Percentiles rank a stretch among this genome's conserved stretches.
phyloP scores from a whole-genome alignment of 2,113 vertebrate species.

The Eublepharis macularius region DNA sequence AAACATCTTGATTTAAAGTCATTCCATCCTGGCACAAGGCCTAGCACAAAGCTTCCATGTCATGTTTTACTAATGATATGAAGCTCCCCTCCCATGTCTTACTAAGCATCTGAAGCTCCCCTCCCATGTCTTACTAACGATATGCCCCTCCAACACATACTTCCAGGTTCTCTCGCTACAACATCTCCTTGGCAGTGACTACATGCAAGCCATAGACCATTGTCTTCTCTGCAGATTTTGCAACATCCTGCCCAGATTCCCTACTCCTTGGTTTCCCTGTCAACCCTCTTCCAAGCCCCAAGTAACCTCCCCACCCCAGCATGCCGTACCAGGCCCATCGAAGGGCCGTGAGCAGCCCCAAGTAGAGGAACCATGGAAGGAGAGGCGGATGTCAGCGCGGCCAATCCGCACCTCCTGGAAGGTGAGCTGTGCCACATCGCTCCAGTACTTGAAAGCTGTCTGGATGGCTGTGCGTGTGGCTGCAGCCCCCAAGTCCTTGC shows the following conservation, averaged over 20 bases:
- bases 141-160: no score
- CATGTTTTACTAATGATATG: background rate
- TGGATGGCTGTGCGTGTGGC: constrained; percentile 73
- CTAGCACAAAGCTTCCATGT: no score
- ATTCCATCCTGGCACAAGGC: background rate
- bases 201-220: background rate
- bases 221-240: background rate
- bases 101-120: no score
- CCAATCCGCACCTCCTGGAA: constrained; percentile 81
- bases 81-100: background rate
- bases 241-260: background rate
- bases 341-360: constrained; percentile 67
- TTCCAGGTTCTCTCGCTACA: background rate
- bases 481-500: constrained; percentile 74
- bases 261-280: background rate
- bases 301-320: background rate
- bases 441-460: constrained; percentile 87
- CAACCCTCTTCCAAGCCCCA: background rate
- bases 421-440: constrained; percentile 74
- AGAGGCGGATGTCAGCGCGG: constrained; percentile 82
- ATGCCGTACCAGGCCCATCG: constrained; percentile 69
- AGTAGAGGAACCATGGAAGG: constrained; percentile 77
- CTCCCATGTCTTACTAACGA: background rate
- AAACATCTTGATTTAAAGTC: background rate
- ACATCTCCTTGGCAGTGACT: no score